phyloP scores from a whole-genome alignment of 2,113 vertebrate species.

The Litocranius walleri region DNA sequence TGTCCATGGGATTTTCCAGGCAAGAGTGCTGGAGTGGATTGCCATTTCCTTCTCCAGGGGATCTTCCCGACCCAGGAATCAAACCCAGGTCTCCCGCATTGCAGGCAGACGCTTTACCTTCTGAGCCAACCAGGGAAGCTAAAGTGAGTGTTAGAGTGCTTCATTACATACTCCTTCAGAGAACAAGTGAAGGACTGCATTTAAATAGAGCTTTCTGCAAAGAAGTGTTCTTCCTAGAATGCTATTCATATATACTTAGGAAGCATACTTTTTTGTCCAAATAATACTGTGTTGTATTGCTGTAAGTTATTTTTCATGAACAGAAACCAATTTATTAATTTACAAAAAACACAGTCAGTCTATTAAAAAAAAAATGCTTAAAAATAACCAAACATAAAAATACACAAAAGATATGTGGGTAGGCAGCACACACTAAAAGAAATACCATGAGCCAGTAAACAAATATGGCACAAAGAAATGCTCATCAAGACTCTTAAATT shows the following conservation, averaged over 20 bases:
- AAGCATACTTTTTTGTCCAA: slow-evolving; percentile 13
- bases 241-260: slow-evolving; percentile 24
- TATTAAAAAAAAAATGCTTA: neutral
- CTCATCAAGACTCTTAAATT: neutral
- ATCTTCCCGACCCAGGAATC: too few relatives aligned
- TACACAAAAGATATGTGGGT: neutral
- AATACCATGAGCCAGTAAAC: neutral
- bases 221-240: neutral
- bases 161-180: neutral
- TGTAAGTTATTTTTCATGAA: slow-evolving; percentile 9
- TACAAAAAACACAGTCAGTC: neutral
- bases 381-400: slow-evolving; percentile 10
- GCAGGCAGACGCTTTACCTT: too few relatives aligned
- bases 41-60: too few relatives aligned
- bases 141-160: neutral
- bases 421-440: neutral
- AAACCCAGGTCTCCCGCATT: too few relatives aligned
- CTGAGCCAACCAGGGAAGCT: too few relatives aligned
- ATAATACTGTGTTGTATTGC: neutral
- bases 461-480: neutral
- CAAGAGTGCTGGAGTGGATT: too few relatives aligned
- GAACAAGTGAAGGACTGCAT: slow-evolving; percentile 21
- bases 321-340: neutral
- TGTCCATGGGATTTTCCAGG: too few relatives aligned
- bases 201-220: slow-evolving; percentile 41